phyloP scores from a whole-genome alignment of 2,797 vertebrate genomes.

The Myotis findleyi region DNA sequence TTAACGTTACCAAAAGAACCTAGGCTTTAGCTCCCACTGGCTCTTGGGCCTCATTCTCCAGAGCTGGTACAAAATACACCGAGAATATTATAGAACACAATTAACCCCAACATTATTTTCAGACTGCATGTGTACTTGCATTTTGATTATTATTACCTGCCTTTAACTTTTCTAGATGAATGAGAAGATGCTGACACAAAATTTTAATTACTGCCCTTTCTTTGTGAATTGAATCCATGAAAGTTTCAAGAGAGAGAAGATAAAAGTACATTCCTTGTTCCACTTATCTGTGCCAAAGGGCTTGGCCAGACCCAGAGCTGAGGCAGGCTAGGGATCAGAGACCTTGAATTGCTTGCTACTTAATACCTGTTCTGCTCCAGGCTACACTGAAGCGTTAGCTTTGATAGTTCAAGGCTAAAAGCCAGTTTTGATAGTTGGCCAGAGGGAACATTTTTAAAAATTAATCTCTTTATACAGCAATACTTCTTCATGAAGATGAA shows the following conservation, averaged over 20 bases:
- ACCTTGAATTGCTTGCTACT: slow-evolving; percentile 67
- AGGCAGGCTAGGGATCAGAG: slow-evolving; percentile 48
- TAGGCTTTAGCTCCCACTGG: neutral
- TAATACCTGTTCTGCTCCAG: slow-evolving; percentile 68
- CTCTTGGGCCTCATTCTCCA: neutral
- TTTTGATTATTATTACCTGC: slow-evolving; percentile 60
- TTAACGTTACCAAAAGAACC: neutral
- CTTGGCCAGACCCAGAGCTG: slow-evolving; percentile 43
- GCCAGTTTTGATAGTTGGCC: slow-evolving; percentile 61
- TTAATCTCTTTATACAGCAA: slow-evolving; percentile 72
- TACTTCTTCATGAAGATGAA: slow-evolving; percentile 69
- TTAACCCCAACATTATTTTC: neutral
- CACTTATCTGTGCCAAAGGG: slow-evolving; percentile 62
- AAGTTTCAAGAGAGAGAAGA: slow-evolving; percentile 68
- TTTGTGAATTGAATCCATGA: slow-evolving; percentile 60
- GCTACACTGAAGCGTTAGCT: slow-evolving; percentile 69
- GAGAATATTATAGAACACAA: slow-evolving; percentile 3
- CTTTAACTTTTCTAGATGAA: slow-evolving; percentile 63
- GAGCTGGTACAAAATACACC: neutral
- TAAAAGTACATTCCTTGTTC: slow-evolving; percentile 55
- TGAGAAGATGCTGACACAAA: slow-evolving; percentile 48
- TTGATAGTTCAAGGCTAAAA: slow-evolving; percentile 77
- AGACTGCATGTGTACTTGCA: neutral
- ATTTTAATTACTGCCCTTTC: slow-evolving; percentile 54
- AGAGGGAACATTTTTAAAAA: slow-evolving; percentile 64